Base-by-base conservation (phyloP, 2,888 invertebrate genomes). In the Aromia moschata region DNA sequence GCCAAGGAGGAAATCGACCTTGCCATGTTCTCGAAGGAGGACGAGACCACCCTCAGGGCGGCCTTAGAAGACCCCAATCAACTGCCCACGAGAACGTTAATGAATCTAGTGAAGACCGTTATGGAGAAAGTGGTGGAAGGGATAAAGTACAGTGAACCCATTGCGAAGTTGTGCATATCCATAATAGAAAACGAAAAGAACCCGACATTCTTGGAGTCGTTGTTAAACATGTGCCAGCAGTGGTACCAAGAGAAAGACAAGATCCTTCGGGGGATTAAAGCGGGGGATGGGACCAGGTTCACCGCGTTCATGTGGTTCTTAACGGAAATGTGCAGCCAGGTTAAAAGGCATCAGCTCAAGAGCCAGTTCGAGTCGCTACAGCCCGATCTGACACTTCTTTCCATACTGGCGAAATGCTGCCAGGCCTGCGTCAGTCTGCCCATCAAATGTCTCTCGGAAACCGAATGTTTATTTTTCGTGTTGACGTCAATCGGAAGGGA, bases 291-390 rank as follows among this genome's bases (percentile, higher is more conserved):
- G 49, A 87, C 88, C 33, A 85, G 87, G 60, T 89, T 86, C 76
- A 91, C 90, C 75, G 92, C 93, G 68, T 94, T 93, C 83, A 93
- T 94, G 85, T 91, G 91, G 80, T 93, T 94, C 84, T 84, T 94
- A 66, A 91, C 93, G 72, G 94, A 94, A 85, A 92, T 94, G 89
- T 93, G 93, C 81, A 91, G 92, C 78, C 92, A 93, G 85, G 81
- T 94, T 74, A 92, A 94, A 78, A 85, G 90, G 37, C 80, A 86
- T 67, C 85, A 86, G 67, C 74, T 85, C 58, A 83, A 82, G 69
- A 84, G 82, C 51, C 82, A 85, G 70, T 80, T 83, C 66, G 82
- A 84, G 62, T 85, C 86, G 43, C 84, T 86, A 47, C 86, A 87
- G 14, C 89, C 90, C 0, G 90, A 90, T 1, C 83, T 91, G 70